These are phyloP conservation scores for Saccopteryx leptura DNA, from an alignment of 2,113 vertebrate species.

Conservation along the genomic window DNA sequence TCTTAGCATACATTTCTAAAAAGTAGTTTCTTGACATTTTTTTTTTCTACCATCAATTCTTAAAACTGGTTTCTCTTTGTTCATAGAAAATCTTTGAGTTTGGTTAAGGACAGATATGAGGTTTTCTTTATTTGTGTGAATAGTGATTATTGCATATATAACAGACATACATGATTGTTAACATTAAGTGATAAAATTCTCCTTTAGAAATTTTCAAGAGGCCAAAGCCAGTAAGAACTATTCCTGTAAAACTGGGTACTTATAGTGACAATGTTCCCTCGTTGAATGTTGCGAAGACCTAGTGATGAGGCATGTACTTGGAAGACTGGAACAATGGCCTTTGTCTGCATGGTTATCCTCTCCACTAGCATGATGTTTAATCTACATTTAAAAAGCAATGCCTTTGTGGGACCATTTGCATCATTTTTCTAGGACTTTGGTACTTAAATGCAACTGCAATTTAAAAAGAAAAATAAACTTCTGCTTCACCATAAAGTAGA, in stretches of 20 bases:
- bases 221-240: neutral
- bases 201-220: neutral
- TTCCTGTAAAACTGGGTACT: neutral
- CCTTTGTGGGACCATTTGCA: neutral
- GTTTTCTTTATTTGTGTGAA: neutral
- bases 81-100: neutral
- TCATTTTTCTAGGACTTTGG: neutral
- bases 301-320: neutral
- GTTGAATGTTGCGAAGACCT: neutral
- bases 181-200: neutral
- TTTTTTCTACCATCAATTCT: neutral
- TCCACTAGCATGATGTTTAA: neutral
- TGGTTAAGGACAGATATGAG: neutral
- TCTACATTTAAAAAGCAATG: neutral
- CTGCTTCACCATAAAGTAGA: neutral
- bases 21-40: neutral
- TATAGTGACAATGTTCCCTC: too few relatives aligned
- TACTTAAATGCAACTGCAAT: neutral
- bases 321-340: neutral
- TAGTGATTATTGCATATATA: neutral
- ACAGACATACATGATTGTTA: neutral
- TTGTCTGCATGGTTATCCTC: neutral
- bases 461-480: constrained; percentile 19
- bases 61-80: neutral
- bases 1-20: constrained; percentile 38